Base-by-base conservation (phyloP, 1,140 invertebrate genomes). In the Eriosoma lanigerum region DNA sequence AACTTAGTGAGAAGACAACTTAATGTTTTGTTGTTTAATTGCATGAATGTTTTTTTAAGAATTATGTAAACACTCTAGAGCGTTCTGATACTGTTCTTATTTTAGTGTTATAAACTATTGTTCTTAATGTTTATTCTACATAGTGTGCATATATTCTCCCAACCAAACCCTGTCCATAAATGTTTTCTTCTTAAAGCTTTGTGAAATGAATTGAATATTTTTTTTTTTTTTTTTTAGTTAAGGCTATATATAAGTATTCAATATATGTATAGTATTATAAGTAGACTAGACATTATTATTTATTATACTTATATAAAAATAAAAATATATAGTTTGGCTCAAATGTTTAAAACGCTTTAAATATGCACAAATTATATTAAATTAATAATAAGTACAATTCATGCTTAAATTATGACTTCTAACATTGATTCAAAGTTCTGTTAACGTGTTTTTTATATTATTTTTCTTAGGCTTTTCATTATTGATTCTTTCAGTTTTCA, bases 231-330 rank as follows among this genome's bases (percentile, higher is more conserved):
- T 19, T 26, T 46, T 62, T 46, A 78, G 9, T 60, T 78, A 78
- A 78, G 75, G 13, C 48, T 58, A 78, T 46, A 60, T 46, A 24
- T 78, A 78, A 78, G 75, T 78, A 78, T 62, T 78, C 38, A 78
- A 78, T 78, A 75, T 75, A 62, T 78, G 75, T 78, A 78, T 78
- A 78, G 75, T 78, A 78, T 78, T 78, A 60, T 24, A 62, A 78
- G 24, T 78, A 78, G 75, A 48, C 6, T 78, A 78, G 52, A 78
- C 17, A 76, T 76, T 56, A 78, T 78, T 62, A 78, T 78, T 78
- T 78, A 78, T 78, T 78, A 46, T 62, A 78, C 56, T 78, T 52
- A 78, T 78, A 62, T 29, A 78, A 26, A 76, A 62, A 78, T 48
- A 62, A 48, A 78, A 38, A 78, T 24, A 52, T 62, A 62, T 78